Percentiles rank a stretch among this genome's conserved stretches.
Conservation (phyloP, 2,888 invertebrate genomes). For the Brachylomia viminalis region DNA sequence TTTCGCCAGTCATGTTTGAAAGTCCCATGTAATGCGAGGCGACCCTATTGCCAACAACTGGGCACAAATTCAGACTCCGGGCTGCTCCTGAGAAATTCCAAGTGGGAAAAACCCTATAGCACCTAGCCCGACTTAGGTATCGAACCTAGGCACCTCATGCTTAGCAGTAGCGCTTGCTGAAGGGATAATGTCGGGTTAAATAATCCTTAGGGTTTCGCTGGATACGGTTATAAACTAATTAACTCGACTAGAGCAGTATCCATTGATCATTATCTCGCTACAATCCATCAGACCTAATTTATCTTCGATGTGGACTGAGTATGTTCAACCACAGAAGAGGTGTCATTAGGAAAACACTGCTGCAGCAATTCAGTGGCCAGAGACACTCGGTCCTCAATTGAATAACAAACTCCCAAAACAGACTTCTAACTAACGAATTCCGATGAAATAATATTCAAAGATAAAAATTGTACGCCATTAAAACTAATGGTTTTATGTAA, state of each 20-base stretch:
- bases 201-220: too few relatives aligned
- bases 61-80: not conserved
- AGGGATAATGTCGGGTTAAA: not conserved
- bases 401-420: too few relatives aligned
- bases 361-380: too few relatives aligned
- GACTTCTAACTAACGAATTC: not conserved
- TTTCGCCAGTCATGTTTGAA: not conserved
- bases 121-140: not conserved
- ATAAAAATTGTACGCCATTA: not conserved
- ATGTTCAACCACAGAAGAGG: not conserved
- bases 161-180: not conserved
- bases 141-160: not conserved
- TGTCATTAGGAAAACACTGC: too few relatives aligned
- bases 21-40: not conserved
- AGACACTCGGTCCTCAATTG: too few relatives aligned
- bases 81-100: not conserved
- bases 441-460: not conserved
- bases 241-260: not conserved
- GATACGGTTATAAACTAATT: not conserved
- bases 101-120: not conserved
- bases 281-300: not conserved
- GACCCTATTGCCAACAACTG: not conserved
- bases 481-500: slow-evolving; percentile 25
- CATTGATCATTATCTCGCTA: not conserved
- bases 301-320: not conserved